Evolutionary conservation across 2,888 invertebrate species (phyloP), one percentile per base, ranked within the genome.

Genomic region (Gisinianus flammeolus): DNA sequence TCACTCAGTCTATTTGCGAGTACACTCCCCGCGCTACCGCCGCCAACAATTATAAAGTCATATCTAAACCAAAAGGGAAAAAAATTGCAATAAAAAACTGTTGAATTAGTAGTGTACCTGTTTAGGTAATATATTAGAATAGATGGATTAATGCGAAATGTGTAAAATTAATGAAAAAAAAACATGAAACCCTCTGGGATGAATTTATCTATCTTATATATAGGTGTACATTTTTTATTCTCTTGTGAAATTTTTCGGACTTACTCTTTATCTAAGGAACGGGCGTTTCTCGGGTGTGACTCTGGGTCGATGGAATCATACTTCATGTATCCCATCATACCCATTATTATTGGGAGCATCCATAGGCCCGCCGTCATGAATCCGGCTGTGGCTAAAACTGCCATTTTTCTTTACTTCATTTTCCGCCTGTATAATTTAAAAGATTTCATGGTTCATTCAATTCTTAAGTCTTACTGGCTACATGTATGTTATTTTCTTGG

Each of bases 301-400:
- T 95, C 95, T 0, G 94, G 94, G 86, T 95, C 94, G 86, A 93
- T 90, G 80, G 92, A 90, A 85, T 95, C 95, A 86, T 92, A 94
- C 86, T 94, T 93, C 87, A 94, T 95, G 87, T 94, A 95, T 8
- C 94, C 94, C 83, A 95, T 91, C 10, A 94, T 93, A 0, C 94
- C 94, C 77, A 94, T 92, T 81, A 96, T 87, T 88, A 94, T 92
- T 0, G 95, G 94, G 64, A 95, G 90, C 87, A 95, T 93, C 91
- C 93, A 56, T 19, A 56, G n/a, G n/a, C 58, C 66, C 1, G 66
- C 33, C 19, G 66, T 66, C 66, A 66, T 66, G 12, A 33, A 4
- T 28, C 70, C 64, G 22, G 67, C 78, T 75, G 74, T 78, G 24
- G 66, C 74, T 56, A 75, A 67, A 66, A 75, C 54, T 66, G 75